phyloP scores from a whole-genome alignment of 2,888 invertebrate genomes.

The Lasioglossum morio region DNA sequence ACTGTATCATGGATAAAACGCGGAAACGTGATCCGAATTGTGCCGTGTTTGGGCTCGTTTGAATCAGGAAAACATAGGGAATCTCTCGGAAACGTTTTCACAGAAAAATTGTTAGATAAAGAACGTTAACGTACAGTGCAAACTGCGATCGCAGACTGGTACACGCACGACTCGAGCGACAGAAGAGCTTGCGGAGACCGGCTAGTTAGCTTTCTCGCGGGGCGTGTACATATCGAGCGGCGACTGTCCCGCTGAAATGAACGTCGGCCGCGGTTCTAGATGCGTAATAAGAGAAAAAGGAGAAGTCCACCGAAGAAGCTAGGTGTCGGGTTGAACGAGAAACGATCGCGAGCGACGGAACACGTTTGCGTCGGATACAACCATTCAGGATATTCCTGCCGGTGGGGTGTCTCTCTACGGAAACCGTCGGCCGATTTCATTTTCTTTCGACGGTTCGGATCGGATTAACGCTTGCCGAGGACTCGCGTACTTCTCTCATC shows the following conservation, averaged over 20 bases:
- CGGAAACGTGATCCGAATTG: too few species aligned
- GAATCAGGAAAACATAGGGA: not conserved
- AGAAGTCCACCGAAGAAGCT: conserved; percentile 6
- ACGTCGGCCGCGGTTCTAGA: not conserved
- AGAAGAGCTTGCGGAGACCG: not conserved
- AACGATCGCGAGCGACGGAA: conserved; percentile 2
- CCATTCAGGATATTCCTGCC: conserved; percentile 15
- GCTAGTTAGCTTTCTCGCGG: not conserved
- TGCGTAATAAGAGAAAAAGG: not conserved
- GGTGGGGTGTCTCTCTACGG: not conserved
- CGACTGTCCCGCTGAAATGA: not conserved
- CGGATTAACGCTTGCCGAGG: not conserved
- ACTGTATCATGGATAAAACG: too few species aligned
- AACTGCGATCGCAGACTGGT: not conserved
- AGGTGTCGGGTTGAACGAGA: conserved; percentile 12
- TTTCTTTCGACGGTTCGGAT: conserved; percentile 21
- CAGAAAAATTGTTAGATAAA: not conserved
- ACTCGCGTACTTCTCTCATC: too few species aligned
- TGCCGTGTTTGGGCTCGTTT: not conserved
- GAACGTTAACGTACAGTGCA: not conserved
- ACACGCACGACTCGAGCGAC: not conserved
- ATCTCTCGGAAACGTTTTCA: not conserved
- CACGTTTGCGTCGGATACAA: not conserved
- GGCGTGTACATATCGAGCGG: not conserved
- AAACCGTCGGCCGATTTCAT: conserved; percentile 27